Percentiles rank a stretch among this genome's conserved stretches.
phyloP scores from a whole-genome alignment of 2,888 invertebrate genomes.

The Mellilla xanthometata region DNA sequence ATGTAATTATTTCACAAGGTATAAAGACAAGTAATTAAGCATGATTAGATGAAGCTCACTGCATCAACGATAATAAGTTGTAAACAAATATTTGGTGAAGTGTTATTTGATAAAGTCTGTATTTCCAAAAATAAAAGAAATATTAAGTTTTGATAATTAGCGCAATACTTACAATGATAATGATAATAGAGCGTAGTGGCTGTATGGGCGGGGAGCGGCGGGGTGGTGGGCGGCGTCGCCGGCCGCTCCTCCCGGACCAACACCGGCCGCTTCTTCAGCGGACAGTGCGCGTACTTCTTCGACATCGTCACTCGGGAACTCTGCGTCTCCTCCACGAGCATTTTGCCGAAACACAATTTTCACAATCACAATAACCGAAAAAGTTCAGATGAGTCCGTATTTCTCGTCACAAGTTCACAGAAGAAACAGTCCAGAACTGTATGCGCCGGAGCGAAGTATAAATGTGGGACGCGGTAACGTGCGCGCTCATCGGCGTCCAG shows the following conservation, averaged over 20 bases:
- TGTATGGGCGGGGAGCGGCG: constrained; percentile 79
- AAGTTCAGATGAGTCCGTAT: constrained; percentile 42
- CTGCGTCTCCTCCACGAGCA: constrained; percentile 81
- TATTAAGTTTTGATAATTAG: background rate
- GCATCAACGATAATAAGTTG: no score
- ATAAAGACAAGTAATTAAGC: no score
- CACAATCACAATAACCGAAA: constrained; percentile 64
- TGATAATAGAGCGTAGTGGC: constrained; percentile 69
- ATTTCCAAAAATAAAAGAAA: background rate
- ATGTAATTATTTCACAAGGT: no score
- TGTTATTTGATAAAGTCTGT: no score
- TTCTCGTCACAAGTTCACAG: constrained; percentile 65
- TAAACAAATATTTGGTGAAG: no score
- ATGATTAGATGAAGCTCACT: no score
- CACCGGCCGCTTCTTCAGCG: constrained; percentile 95
- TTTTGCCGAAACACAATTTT: constrained; percentile 59
- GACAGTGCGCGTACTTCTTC: constrained; percentile 94
- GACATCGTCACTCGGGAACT: constrained; percentile 82
- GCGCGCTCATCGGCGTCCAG: constrained; percentile 74
- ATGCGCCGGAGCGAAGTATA: constrained; percentile 62
- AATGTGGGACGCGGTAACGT: constrained; percentile 56
- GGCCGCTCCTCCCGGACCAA: constrained; percentile 87
- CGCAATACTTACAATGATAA: constrained; percentile 68
- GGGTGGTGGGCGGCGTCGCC: constrained; percentile 77
- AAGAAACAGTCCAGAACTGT: constrained; percentile 63